These are phyloP conservation scores for Aporrectodea caliginosa DNA, from an alignment of 1,140 invertebrate species.

Conservation along the genomic window DNA sequence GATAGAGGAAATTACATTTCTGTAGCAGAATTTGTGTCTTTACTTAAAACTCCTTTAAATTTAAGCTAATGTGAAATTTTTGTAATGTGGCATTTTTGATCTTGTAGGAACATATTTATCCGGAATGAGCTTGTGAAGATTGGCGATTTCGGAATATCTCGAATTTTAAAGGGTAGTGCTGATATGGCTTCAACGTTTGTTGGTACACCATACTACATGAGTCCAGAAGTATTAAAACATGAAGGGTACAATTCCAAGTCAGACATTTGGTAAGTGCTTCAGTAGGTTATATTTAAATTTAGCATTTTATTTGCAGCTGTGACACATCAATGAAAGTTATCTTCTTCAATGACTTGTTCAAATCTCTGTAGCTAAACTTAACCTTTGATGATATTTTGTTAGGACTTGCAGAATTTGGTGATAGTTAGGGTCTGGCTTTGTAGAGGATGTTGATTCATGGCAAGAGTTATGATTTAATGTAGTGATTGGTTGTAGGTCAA, in stretches of 20 bases:
- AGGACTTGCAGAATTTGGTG: too few species aligned
- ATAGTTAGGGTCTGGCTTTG: too few species aligned
- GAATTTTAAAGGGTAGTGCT: constrained; percentile 51
- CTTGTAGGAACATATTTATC: constrained; percentile 55
- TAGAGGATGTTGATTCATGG: too few species aligned
- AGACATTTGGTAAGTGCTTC: constrained; percentile 54
- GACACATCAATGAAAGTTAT: too few species aligned
- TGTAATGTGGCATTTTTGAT: too few species aligned
- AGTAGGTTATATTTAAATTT: too few species aligned
- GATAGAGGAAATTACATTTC: too few species aligned
- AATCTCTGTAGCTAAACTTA: constrained; percentile 1
- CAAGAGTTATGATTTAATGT: too few species aligned
- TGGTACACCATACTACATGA: constrained; percentile 56
- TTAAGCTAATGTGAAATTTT: too few species aligned
- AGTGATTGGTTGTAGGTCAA: constrained; percentile 30
- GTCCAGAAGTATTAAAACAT: constrained; percentile 56
- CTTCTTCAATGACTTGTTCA: constrained; percentile 55
- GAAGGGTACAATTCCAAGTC: constrained; percentile 56
- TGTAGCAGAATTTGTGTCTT: too few species aligned
- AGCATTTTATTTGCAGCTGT: too few species aligned
- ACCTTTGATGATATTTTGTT: not conserved
- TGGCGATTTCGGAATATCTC: constrained; percentile 54
- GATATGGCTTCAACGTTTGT: constrained; percentile 55
- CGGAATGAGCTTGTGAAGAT: constrained; percentile 53
- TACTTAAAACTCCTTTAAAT: too few species aligned